These are phyloP conservation scores for Gadopsis marmoratus DNA, from an alignment of 2,797 vertebrate species.

Conservation along the genomic window DNA sequence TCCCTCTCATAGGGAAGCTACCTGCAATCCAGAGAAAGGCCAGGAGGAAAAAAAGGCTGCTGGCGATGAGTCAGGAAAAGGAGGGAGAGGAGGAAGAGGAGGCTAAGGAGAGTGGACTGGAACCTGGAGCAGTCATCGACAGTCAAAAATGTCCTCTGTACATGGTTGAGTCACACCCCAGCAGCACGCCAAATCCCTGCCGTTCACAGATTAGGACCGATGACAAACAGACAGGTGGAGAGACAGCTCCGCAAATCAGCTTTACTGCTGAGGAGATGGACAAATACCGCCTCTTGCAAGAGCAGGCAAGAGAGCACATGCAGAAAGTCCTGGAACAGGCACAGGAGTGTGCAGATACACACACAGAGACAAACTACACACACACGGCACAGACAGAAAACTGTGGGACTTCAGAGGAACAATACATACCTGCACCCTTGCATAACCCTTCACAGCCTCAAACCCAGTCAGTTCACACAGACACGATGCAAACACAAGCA, in stretches of 20 bases:
- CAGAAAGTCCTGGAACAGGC: constrained; percentile 92
- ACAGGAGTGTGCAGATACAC: constrained; percentile 78
- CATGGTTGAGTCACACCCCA: constrained; percentile 74
- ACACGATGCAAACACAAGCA: constrained; percentile 64
- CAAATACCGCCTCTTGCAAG: constrained; percentile 94
- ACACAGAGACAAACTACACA: constrained; percentile 56
- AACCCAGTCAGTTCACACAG: constrained; percentile 51
- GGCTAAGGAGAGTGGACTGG: constrained; percentile 46
- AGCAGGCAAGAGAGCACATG: constrained; percentile 97
- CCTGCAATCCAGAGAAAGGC: constrained; percentile 82
- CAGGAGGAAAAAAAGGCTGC: constrained; percentile 69
- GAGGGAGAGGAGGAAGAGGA: constrained; percentile 62
- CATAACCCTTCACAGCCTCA: constrained; percentile 67
- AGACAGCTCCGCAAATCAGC: constrained; percentile 89
- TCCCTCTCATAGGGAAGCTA: constrained; percentile 87
- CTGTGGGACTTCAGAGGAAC: constrained; percentile 47
- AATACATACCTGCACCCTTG: constrained; percentile 46
- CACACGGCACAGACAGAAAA: constrained; percentile 39
- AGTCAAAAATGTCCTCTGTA: constrained; percentile 62
- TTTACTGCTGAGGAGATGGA: constrained; percentile 97
- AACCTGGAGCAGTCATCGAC: constrained; percentile 5
- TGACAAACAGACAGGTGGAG: constrained; percentile 77
- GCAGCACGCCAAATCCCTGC: constrained; percentile 62
- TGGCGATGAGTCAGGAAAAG: constrained; percentile 68
- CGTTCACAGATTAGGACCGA: constrained; percentile 56